Evolutionary conservation across 2,113 vertebrate species (phyloP).

Genomic region (Taxidea taxus): DNA sequence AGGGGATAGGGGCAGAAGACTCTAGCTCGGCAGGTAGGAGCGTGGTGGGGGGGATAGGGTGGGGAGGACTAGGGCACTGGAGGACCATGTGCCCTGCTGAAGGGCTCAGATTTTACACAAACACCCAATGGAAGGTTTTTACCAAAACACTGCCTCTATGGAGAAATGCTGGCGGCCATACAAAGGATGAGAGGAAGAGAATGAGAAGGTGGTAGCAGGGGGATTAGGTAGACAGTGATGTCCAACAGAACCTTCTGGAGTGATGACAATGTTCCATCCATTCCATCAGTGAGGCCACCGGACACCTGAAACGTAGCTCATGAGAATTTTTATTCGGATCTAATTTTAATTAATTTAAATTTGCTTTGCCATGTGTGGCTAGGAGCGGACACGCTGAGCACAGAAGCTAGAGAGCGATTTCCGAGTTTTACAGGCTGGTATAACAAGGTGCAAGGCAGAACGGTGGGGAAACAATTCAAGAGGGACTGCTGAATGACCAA

Average conservation of each 20-base stretch:
- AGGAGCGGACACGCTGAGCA: accelerated
- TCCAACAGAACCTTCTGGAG: background rate
- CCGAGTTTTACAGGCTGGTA: background rate
- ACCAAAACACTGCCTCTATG: background rate
- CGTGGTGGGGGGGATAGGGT: background rate
- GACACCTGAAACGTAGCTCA: background rate
- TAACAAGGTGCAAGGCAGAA: too few relatives aligned
- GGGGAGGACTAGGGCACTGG: too few relatives aligned
- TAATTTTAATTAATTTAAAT: background rate
- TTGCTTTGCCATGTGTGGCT: background rate
- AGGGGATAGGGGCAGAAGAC: accelerated
- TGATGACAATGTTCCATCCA: too few relatives aligned
- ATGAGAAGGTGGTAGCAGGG: background rate
- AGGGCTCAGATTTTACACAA: background rate
- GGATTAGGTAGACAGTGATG: accelerated
- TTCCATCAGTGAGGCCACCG: background rate
- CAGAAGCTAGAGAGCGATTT: background rate
- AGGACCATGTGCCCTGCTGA: background rate
- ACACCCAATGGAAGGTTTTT: background rate
- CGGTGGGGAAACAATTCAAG: background rate
- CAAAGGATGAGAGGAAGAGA: background rate
- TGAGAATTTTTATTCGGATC: background rate
- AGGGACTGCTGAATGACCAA: background rate
- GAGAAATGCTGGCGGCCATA: background rate
- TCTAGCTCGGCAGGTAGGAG: background rate